Conservation (phyloP, 2,888 invertebrate genomes). For the Coelopa pilipes region DNA sequence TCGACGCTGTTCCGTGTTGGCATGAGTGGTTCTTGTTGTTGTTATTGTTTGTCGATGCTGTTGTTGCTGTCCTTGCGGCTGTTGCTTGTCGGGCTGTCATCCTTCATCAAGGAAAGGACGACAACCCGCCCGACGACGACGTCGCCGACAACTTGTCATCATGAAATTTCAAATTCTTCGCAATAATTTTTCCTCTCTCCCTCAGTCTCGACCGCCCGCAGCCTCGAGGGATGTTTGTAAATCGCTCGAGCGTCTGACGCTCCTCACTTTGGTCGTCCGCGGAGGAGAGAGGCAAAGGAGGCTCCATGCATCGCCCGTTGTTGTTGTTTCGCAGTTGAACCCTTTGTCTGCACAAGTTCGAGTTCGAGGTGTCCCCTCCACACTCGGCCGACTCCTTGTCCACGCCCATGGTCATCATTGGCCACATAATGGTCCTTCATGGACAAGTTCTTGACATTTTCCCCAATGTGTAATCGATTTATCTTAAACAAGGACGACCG, state of each 20-base stretch:
- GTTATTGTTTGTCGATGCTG: too few species aligned
- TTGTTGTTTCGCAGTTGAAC: neutral
- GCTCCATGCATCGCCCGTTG: neutral
- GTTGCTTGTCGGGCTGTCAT: slow-evolving; percentile 31
- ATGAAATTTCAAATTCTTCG: slow-evolving; percentile 33
- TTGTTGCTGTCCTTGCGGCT: neutral
- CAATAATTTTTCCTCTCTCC: slow-evolving; percentile 14
- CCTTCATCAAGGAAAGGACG: slow-evolving; percentile 31
- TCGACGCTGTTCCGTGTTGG: neutral
- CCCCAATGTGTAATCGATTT: slow-evolving; percentile 28
- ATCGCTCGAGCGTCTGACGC: slow-evolving; percentile 13
- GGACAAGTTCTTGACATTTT: slow-evolving; percentile 46
- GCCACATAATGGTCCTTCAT: slow-evolving; percentile 50
- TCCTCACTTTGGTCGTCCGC: slow-evolving; percentile 6
- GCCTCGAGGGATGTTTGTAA: slow-evolving; percentile 31
- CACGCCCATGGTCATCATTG: slow-evolving; percentile 39
- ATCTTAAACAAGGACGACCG: slow-evolving; percentile 19
- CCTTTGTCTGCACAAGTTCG: neutral
- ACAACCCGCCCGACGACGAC: slow-evolving; percentile 9
- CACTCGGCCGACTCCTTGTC: neutral
- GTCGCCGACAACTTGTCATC: slow-evolving; percentile 29
- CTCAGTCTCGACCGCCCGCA: neutral
- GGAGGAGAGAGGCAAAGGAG: neutral
- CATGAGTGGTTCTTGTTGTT: too few species aligned
- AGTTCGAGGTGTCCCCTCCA: neutral